phyloP scores from a whole-genome alignment of 2,888 invertebrate genomes.

The Lottia scabra region DNA sequence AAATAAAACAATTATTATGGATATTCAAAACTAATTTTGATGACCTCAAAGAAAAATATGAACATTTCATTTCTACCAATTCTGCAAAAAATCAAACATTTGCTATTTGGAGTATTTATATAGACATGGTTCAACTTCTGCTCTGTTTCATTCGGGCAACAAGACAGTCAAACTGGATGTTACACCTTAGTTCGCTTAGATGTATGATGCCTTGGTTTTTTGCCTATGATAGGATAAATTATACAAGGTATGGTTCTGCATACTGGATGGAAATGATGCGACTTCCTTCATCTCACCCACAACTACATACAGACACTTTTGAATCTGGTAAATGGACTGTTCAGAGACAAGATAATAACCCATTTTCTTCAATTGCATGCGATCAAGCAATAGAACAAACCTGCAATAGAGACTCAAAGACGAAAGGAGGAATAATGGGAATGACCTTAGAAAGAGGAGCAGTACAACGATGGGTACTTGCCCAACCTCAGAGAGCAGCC shows the following conservation, averaged over 20 bases:
- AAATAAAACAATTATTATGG: no score
- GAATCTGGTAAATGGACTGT: neutral
- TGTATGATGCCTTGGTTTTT: slow-evolving; percentile 24
- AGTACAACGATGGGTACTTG: neutral
- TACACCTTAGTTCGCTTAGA: slow-evolving; percentile 18
- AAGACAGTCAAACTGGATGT: slow-evolving; percentile 20
- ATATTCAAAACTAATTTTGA: neutral
- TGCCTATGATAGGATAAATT: slow-evolving; percentile 21
- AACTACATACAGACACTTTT: neutral
- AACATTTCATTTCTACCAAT: no score
- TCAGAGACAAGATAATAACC: neutral
- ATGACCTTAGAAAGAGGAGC: slow-evolving; percentile 7
- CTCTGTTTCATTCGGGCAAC: slow-evolving; percentile 21
- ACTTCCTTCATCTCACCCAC: neutral
- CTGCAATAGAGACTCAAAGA: slow-evolving; percentile 8
- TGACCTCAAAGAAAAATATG: neutral
- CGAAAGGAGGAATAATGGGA: slow-evolving; percentile 7
- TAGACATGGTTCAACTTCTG: slow-evolving; percentile 21
- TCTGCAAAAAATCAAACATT: slow-evolving; percentile 1
- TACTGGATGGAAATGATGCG: slow-evolving; percentile 23
- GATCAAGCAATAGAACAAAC: slow-evolving; percentile 14
- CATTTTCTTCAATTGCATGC: neutral
- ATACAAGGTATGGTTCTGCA: slow-evolving; percentile 17
- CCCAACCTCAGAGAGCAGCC: neutral
- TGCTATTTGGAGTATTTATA: slow-evolving; percentile 19